Base-by-base conservation (phyloP, 2,888 invertebrate species). In the Eristalis arbustorum region DNA sequence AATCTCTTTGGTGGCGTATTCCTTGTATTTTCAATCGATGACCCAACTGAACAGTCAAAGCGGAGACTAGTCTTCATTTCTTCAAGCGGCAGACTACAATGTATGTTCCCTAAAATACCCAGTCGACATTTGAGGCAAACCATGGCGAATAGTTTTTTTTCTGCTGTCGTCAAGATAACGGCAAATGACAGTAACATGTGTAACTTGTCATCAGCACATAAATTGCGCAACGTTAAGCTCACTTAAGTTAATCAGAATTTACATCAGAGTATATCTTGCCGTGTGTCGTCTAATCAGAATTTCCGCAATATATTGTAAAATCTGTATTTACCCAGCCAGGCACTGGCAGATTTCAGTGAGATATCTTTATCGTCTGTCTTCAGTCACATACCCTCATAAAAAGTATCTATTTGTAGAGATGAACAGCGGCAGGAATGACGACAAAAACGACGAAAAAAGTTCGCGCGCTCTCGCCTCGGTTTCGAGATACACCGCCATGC, bases 231-330 rank as follows among this genome's bases (percentile, higher is more conserved):
- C 31, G 31, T 31, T 1, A 8, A 18, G 18, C 8, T 18, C 49
- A 8, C 6, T n/a, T 2, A 49, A 18, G 49, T 8, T 49, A 49
- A 49, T 49, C 49, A 49, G 18, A 49, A 49, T 18, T 49, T 49
- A 49, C 49, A 49, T 49, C 49, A 49, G 49, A 8, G 8, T 8
- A n/a, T 49, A 49, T 49, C 57, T 57, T 22, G 22, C 22, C 57
- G 34, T 68, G 34, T 68, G 68, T 57, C 68, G n/a, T 42, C 59
- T 64, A 78, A 66, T 72, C 66, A 40, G 37, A 56, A 76, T 62
- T 67, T 82, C 82, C 71, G 81, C 61, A 66, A 49, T 18, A 11
- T 56, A 64, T 69, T 75, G 69, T 49, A 75, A 64, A 75, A 71
- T 66, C 62, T 42, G 69, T 76, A 71, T 81, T 71, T 71, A 75